Evolutionary conservation across 2,113 vertebrate genomes (phyloP), one percentile per base, ranked within the genome.

Genomic region (Python bivittatus): DNA sequence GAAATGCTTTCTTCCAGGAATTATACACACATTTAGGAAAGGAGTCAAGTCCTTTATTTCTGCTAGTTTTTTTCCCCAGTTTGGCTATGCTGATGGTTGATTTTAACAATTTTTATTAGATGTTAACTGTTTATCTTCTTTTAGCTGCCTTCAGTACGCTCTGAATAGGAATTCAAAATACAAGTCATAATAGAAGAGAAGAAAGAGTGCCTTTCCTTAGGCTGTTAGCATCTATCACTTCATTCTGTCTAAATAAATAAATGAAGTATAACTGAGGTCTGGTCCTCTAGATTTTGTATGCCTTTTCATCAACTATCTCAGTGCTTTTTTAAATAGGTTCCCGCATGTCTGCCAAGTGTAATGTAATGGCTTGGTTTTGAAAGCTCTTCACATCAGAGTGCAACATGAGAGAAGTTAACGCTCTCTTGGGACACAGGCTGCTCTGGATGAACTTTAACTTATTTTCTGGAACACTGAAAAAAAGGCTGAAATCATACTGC

Each of bases 321-420:
- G 25, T 58, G 91, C 86, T 83, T 29, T 93, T 90, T 94, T 93
- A 84, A 38, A 79, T 85, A 27, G 91, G 91, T 4, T 86, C 42
- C 54, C 42, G 23, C 92, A 93, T 90, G 42, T 91, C 68, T 17
- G 56, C 64, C 91, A 95, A 48, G 90, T 8, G 17, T 60, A 85
- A 91, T 8, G 13, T 68, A 85, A 92, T 0, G 0, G 90, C 90
- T 79, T 68, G 91, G 92, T 94, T 94, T 88, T 91, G 57, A 79
- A 90, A 92, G 61, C 92, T 95, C 53, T 95, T 96, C 94, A 58
- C 79, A 6, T 58, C 60, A 58, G 93, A 93, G 93, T 95, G 92
- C 86, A 95, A 92, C 90, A 90, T 93, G 94, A 95, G 60, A 94
- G 84, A 95, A 91, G 92, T 93, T 96, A 95, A 95, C 88, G 94